phyloP scores from a whole-genome alignment of 2,888 invertebrate genomes.

The Mycogona germanica region DNA sequence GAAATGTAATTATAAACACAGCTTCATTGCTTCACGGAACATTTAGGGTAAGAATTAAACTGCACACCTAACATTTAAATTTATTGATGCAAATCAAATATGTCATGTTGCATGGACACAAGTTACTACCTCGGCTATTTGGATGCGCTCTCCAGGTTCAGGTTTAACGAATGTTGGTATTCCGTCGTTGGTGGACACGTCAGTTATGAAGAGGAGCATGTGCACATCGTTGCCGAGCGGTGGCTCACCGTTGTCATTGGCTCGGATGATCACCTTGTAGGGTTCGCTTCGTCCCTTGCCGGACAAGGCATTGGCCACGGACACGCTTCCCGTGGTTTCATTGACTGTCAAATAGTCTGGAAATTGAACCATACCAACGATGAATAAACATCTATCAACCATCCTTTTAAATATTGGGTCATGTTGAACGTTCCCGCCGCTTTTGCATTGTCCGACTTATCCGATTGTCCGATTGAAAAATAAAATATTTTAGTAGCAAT shows the following conservation, averaged over 20 bases:
- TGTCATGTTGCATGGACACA: background rate
- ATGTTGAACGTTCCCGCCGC: background rate
- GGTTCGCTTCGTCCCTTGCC: conserved; percentile 63
- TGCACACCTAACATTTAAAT: too few species aligned
- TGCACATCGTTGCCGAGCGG: conserved; percentile 45
- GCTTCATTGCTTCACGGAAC: conserved; percentile 8
- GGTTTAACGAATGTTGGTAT: conserved; percentile 62
- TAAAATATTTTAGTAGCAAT: too few species aligned
- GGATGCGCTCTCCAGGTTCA: conserved; percentile 52
- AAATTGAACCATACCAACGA: too few species aligned
- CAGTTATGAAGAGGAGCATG: conserved; percentile 47
- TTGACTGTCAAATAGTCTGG: conserved; percentile 55
- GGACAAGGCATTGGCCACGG: conserved; percentile 50
- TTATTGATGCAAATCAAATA: too few species aligned
- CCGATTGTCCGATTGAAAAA: background rate
- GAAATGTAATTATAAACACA: too few species aligned
- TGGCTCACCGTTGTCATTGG: conserved; percentile 44
- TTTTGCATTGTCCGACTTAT: background rate
- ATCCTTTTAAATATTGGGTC: background rate
- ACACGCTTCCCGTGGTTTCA: conserved; percentile 50
- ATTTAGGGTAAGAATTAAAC: too few species aligned
- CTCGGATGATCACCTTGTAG: conserved; percentile 52
- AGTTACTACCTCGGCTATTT: conserved; percentile 48
- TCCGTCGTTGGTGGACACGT: conserved; percentile 67
- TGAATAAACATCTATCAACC: background rate